Evolutionary conservation across 64 coral and sea anemone genomes (phyloP).

Genomic region (Exaiptasia diaphana): DNA sequence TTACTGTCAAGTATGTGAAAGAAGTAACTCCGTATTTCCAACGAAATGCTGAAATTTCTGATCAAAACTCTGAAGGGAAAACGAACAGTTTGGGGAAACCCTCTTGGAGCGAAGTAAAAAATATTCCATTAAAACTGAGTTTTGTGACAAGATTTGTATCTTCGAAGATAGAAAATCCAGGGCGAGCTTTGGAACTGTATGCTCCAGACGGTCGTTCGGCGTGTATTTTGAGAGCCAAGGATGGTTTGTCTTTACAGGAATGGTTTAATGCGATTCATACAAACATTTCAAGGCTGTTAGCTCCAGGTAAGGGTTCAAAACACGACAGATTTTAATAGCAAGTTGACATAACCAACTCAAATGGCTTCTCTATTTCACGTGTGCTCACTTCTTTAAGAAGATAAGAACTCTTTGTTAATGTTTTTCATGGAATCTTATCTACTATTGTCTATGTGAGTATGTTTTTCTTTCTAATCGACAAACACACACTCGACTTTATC

Average conservation of each 20-base stretch:
- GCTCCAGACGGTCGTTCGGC: conserved; percentile 94
- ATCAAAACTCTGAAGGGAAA: conserved; percentile 30
- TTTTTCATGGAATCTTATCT: too few relatives aligned
- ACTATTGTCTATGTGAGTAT: too few relatives aligned
- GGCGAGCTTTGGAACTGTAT: conserved; percentile 83
- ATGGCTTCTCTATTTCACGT: too few relatives aligned
- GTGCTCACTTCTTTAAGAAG: too few relatives aligned
- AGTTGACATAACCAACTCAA: too few relatives aligned
- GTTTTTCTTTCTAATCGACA: too few relatives aligned
- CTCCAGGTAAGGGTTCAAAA: conserved; percentile 70
- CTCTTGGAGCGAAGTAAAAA: conserved; percentile 88
- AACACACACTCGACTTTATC: too few relatives aligned
- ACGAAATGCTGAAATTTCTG: conserved; percentile 67
- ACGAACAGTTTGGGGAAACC: conserved; percentile 25
- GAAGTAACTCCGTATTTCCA: conserved; percentile 99
- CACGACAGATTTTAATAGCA: too few relatives aligned
- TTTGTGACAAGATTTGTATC: conserved; percentile 78
- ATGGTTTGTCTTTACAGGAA: conserved; percentile 57
- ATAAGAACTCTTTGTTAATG: too few relatives aligned
- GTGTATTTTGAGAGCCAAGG: conserved; percentile 93
- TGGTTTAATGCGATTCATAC: conserved; percentile 95
- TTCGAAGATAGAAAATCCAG: conserved; percentile 70
- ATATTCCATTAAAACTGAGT: conserved; percentile 88
- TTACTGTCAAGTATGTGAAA: conserved; percentile 98
- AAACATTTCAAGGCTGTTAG: conserved; percentile 78